phyloP scores from a whole-genome alignment of 2,797 vertebrate species.

The Oryzias dopingdopingensis region DNA sequence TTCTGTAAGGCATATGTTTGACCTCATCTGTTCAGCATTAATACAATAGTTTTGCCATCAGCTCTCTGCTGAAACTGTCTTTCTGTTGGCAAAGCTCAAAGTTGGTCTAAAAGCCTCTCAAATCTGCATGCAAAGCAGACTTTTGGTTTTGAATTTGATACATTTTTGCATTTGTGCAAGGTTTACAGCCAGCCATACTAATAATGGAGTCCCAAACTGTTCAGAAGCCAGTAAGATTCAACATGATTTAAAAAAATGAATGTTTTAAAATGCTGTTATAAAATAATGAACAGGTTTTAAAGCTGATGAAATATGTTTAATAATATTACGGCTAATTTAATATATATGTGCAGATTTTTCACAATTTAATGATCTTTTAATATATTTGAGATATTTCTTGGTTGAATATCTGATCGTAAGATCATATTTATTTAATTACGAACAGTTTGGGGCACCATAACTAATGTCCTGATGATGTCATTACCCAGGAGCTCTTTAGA shows the following conservation, averaged over 20 bases:
- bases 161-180: constrained; percentile 2
- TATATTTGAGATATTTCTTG: no score
- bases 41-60: background rate
- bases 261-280: no score
- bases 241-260: no score
- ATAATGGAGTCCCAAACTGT: background rate
- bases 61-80: background rate
- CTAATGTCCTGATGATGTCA: constrained; percentile 23
- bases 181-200: constrained; percentile 3
- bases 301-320: no score
- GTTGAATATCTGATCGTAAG: no score
- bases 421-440: no score
- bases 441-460: background rate
- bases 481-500: constrained; percentile 9
- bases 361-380: no score
- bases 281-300: no score
- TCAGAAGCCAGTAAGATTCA: no score
- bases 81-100: background rate
- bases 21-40: background rate
- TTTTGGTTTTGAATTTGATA: constrained; percentile 4
- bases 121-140: background rate
- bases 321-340: no score
- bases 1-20: background rate
- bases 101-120: background rate
- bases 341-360: no score